Percentiles rank a stretch among this genome's conserved stretches.
These are phyloP conservation scores for Luidia sarsii DNA, from an alignment of 53 echinoderm and acorn worm species.

Conservation along the genomic window DNA sequence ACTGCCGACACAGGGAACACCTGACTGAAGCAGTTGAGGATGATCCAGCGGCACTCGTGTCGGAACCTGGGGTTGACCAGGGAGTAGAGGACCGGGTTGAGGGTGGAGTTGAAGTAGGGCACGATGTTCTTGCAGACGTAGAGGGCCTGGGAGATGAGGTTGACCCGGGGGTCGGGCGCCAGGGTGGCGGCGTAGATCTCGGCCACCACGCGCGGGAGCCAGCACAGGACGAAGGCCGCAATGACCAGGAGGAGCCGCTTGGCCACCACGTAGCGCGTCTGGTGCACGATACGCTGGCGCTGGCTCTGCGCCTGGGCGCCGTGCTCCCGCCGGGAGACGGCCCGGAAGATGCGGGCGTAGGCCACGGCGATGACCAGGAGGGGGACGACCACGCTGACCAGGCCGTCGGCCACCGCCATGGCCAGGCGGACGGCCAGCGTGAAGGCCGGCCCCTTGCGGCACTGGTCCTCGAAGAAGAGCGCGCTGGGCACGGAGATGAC, in stretches of 20 bases:
- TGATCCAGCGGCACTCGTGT: constrained; percentile 73
- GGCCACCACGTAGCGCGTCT: constrained; percentile 85
- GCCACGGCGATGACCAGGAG: constrained; percentile 77
- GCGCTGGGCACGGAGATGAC: constrained; percentile 71
- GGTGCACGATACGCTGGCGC: constrained; percentile 64
- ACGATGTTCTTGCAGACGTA: constrained; percentile 81
- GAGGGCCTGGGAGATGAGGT: constrained; percentile 6
- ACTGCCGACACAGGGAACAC: constrained; percentile 48
- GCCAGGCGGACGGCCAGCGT: constrained; percentile 43
- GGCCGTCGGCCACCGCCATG: constrained; percentile 65
- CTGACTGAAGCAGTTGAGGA: constrained; percentile 56
- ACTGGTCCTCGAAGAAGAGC: constrained; percentile 69
- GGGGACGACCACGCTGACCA: constrained; percentile 73
- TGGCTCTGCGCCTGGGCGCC: constrained; percentile 57
- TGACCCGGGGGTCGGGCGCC: background rate
- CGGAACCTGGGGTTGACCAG: constrained; percentile 90
- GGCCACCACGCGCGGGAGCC: constrained; percentile 85
- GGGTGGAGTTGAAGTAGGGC: constrained; percentile 92
- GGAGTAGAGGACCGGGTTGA: constrained; percentile 91
- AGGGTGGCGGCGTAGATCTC: constrained; percentile 75
- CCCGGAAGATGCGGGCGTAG: constrained; percentile 78
- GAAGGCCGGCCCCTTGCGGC: constrained; percentile 30
- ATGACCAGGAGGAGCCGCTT: constrained; percentile 94
- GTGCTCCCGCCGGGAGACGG: constrained; percentile 66
- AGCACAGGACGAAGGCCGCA: constrained; percentile 77